Evolutionary conservation across 2,797 vertebrate genomes (phyloP).

Genomic region (Chelon auratus): DNA sequence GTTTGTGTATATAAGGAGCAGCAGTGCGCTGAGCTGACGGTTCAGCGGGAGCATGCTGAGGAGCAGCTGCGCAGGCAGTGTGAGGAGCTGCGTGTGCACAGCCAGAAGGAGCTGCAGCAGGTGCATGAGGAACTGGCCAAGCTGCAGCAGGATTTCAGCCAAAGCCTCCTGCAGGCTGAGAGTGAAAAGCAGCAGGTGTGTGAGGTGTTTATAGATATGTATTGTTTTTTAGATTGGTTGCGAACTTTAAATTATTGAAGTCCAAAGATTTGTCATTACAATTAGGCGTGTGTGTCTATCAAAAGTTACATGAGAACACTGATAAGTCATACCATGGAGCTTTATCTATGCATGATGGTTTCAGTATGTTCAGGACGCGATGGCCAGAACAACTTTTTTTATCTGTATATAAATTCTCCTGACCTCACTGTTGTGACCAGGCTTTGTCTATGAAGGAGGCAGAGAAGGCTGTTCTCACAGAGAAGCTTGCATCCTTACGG

Average conservation of each 20-base stretch:
- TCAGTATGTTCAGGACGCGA: not conserved
- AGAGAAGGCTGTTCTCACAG: slow-evolving; percentile 79
- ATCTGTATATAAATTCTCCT: slow-evolving; percentile 6
- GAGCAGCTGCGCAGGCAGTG: slow-evolving; percentile 77
- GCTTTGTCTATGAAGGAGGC: slow-evolving; percentile 85
- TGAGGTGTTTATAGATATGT: slow-evolving; percentile 2
- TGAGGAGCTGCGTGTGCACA: slow-evolving; percentile 77
- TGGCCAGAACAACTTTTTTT: not conserved
- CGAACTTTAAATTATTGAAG: slow-evolving; percentile 12
- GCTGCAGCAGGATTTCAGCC: slow-evolving; percentile 81
- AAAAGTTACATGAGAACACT: not conserved
- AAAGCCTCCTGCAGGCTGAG: slow-evolving; percentile 84
- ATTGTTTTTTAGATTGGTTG: slow-evolving; percentile 18
- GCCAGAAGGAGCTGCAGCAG: slow-evolving; percentile 78
- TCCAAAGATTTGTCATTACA: not conserved
- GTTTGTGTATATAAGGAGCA: slow-evolving; percentile 77
- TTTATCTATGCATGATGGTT: not conserved
- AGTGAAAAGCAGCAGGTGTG: slow-evolving; percentile 87
- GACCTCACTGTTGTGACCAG: slow-evolving; percentile 68
- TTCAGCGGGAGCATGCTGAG: slow-evolving; percentile 77
- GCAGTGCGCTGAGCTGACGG: slow-evolving; percentile 74
- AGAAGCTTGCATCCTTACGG: slow-evolving; percentile 77
- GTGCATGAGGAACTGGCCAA: slow-evolving; percentile 82
- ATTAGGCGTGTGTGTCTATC: not conserved
- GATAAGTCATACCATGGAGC: not conserved